phyloP scores from a whole-genome alignment of 2,888 invertebrate species.

The Drosophila villosipedis region DNA sequence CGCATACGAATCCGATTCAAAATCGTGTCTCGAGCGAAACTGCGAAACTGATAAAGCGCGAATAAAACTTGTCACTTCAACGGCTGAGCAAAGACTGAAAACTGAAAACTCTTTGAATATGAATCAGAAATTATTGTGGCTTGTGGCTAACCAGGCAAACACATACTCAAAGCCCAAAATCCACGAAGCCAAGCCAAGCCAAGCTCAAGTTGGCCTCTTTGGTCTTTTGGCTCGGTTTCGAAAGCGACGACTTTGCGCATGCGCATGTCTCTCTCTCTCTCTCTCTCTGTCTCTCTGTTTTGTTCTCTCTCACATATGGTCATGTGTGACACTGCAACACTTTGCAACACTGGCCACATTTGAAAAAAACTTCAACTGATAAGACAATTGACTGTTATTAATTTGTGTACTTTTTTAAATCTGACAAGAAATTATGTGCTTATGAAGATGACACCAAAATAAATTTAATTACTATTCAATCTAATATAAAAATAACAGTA shows the following conservation, averaged over 20 bases:
- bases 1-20: constrained; percentile 43
- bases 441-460: neutral
- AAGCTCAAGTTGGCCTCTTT: constrained; percentile 56
- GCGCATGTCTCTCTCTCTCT: constrained; percentile 11
- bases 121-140: constrained; percentile 53
- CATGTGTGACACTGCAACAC: neutral
- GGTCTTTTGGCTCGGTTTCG: constrained; percentile 58
- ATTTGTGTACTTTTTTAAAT: neutral
- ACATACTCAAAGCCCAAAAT: neutral
- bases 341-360: constrained; percentile 44
- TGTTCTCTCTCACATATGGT: constrained; percentile 22
- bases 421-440: neutral
- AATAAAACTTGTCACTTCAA: constrained; percentile 62
- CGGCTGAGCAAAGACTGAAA: constrained; percentile 47
- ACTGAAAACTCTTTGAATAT: constrained; percentile 36
- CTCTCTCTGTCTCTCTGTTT: constrained; percentile 17
- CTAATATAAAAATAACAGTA: no score
- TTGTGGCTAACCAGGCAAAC: constrained; percentile 41
- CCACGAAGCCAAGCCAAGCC: constrained; percentile 37
- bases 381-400: neutral
- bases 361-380: constrained; percentile 18
- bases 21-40: constrained; percentile 24
- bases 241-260: constrained; percentile 52
- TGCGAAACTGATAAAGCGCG: constrained; percentile 31
- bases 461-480: neutral